Percentiles rank a stretch among this genome's conserved stretches.
phyloP scores from a whole-genome alignment of 2,113 vertebrate species.

The Psammodynastes pulverulentus region DNA sequence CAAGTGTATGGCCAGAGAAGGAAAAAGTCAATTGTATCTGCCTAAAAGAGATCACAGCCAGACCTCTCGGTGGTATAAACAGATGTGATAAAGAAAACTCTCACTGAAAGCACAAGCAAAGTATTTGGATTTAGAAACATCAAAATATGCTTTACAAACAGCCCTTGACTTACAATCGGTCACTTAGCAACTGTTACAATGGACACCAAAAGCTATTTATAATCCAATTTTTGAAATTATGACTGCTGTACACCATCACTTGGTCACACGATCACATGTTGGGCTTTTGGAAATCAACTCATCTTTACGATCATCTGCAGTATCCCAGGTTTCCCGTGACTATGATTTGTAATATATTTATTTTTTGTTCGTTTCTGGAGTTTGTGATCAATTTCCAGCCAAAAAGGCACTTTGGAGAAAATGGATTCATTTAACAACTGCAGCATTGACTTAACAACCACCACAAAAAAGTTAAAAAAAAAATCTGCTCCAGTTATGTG shows the following conservation, averaged over 20 bases:
- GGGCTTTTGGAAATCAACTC: too few species aligned
- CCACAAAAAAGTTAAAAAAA: too few species aligned
- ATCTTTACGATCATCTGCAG: too few species aligned
- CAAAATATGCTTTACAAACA: background rate
- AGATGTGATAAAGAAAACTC: background rate
- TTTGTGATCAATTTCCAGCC: too few species aligned
- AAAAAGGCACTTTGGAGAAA: too few species aligned
- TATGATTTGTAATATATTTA: too few species aligned
- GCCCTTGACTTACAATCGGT: background rate
- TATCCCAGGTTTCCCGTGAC: too few species aligned
- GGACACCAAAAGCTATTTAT: background rate
- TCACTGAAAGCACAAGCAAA: background rate
- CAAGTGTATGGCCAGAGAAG: background rate
- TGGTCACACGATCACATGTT: background rate
- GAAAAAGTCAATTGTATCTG: background rate
- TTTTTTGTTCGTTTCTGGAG: too few species aligned
- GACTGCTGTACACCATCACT: background rate
- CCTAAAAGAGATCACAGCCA: background rate
- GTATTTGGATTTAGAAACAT: background rate
- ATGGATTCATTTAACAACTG: too few species aligned
- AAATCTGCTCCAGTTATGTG: too few species aligned
- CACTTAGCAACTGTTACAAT: background rate
- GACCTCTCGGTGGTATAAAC: background rate
- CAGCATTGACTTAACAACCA: too few species aligned
- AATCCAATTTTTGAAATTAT: background rate